Base-by-base conservation (phyloP, 2,888 invertebrate species). In the Nomada lathburiana region DNA sequence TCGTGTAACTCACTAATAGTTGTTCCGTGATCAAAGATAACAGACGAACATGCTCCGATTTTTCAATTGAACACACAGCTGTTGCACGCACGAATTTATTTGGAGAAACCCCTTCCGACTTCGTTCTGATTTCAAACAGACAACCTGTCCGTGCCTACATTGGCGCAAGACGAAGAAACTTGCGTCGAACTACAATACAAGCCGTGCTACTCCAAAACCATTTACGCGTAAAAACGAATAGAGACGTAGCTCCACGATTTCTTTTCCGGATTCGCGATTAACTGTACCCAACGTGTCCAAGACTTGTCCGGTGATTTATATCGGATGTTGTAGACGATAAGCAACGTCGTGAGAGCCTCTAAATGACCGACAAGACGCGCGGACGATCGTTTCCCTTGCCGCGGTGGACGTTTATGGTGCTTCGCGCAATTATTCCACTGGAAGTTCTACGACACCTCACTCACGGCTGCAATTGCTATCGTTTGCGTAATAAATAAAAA, bases 1-100 rank as follows among this genome's bases (percentile, higher is more conserved):
- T 47, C 29, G 0, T 70, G 60, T 67, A 70, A 82, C 59, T 70
- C 80, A 74, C 74, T 74, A 69, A 65, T 47, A 69, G 69, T 53
- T 52, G n/a, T 62, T 80, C 2, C 16, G 13, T n/a, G 69, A 70
- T 60, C 70, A 23, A 67, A 72, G 64, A 73, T 73, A 79, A 78
- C 79, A 60, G 70, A 63, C 63, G 68, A 26, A 36, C 60, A 11
- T 13, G 16, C 10, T 13, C 44, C 1, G 62, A 78, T 78, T 80
- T 80, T 80, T 73, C 60, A n/a, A 62, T 11, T 0, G 23, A 44
- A 13, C 18, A 57, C 44, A 52, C 67, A 23, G 50, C 55, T 67
- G 57, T 78, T 62, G 71, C 79, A 62, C 80, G 47, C 47, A 13
- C 10, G 47, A 16, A 47, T 47, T 13, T 13, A 47, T 16, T 47